Conservation (phyloP, 2,888 invertebrate species). For the Agonum fuliginosum region DNA sequence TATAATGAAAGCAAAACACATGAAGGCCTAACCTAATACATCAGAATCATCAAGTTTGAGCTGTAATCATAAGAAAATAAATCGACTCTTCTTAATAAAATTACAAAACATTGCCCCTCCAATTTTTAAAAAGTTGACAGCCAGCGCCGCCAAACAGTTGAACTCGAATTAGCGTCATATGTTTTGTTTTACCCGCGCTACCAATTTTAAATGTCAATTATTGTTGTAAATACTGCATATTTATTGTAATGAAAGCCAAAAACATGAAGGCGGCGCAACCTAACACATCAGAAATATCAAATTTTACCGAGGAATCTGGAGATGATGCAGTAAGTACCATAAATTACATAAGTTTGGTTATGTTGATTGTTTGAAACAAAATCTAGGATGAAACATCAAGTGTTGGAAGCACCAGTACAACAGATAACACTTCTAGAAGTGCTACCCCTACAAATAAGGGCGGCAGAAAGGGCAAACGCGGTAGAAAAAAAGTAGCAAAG, state of each 20-base stretch:
- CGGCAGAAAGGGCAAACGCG: slow-evolving; percentile 74
- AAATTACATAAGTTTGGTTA: slow-evolving; percentile 9
- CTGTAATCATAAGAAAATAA: slow-evolving; percentile 55
- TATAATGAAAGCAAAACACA: slow-evolving; percentile 53
- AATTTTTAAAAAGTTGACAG: no score
- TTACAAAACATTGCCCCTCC: background rate
- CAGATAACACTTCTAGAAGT: slow-evolving; percentile 87
- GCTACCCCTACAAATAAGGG: slow-evolving; percentile 85
- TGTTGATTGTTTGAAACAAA: slow-evolving; percentile 38
- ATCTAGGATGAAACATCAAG: slow-evolving; percentile 85
- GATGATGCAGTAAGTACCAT: slow-evolving; percentile 73
- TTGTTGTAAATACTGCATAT: slow-evolving; percentile 1
- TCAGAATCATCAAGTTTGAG: slow-evolving; percentile 71
- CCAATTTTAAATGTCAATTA: slow-evolving; percentile 42
- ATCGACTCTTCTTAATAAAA: slow-evolving; percentile 50
- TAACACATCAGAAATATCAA: slow-evolving; percentile 67
- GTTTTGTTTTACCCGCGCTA: slow-evolving; percentile 32
- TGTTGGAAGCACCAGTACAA: slow-evolving; percentile 86
- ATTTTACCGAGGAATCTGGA: slow-evolving; percentile 75
- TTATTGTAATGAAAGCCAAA: slow-evolving; percentile 50
- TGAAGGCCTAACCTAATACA: slow-evolving; percentile 60
- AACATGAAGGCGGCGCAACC: slow-evolving; percentile 49
- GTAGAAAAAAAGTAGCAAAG: slow-evolving; percentile 78
- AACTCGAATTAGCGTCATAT: background rate
- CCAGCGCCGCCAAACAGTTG: background rate